These are phyloP conservation scores for Thamnophis sirtalis DNA, from an alignment of 2,113 vertebrate genomes.

Conservation along the genomic window DNA sequence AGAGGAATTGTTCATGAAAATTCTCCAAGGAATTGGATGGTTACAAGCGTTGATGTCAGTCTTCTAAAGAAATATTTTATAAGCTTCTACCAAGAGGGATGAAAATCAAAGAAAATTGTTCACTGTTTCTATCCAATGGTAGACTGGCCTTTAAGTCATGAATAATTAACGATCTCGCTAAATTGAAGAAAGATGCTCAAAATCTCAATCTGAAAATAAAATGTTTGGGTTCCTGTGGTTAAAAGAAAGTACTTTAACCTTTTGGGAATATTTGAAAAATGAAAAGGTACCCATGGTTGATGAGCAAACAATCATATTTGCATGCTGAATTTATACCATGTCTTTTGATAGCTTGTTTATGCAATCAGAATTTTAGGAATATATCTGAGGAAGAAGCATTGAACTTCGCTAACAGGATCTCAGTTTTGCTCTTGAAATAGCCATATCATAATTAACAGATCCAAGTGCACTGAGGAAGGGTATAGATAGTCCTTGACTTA, in stretches of 20 bases:
- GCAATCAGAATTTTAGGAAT: neutral
- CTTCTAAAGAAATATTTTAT: constrained; percentile 29
- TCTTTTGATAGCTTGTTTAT: neutral
- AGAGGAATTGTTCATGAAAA: neutral
- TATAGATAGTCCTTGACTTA: neutral
- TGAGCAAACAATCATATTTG: neutral
- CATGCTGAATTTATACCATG: neutral
- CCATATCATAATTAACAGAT: neutral
- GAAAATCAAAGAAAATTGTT: neutral
- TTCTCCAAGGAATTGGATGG: neutral
- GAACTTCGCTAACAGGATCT: neutral
- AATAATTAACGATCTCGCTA: constrained; percentile 32
- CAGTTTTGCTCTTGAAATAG: neutral
- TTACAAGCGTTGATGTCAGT: neutral
- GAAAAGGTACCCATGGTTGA: neutral
- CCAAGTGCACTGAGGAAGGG: neutral
- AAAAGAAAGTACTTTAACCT: constrained; percentile 23
- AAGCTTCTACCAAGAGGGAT: neutral
- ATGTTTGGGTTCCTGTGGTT: neutral
- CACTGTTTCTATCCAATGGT: constrained; percentile 17
- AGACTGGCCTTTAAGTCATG: constrained; percentile 21
- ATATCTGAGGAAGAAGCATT: neutral
- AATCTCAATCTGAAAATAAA: constrained; percentile 39
- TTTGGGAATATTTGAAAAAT: neutral
- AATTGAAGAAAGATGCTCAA: constrained; percentile 46